Evolutionary conservation across 2,888 invertebrate genomes (phyloP).

Genomic region (Drosophila borealis): DNA sequence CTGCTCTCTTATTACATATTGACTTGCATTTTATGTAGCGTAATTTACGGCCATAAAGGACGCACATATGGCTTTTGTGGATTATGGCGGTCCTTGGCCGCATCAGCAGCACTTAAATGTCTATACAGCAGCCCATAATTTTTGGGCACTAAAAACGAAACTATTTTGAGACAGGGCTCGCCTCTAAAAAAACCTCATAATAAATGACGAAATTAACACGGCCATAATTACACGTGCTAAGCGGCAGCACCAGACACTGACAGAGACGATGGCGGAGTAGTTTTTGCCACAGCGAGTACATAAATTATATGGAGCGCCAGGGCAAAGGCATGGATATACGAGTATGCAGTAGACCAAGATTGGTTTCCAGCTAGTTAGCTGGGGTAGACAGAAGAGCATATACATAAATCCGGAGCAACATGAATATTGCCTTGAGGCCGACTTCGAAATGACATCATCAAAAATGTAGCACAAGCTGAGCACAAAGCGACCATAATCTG

Average conservation of each 20-base stretch:
- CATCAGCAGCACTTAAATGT: conserved; percentile 52
- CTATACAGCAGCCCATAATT: conserved; percentile 55
- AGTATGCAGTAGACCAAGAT: conserved; percentile 5
- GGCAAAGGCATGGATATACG: conserved; percentile 11
- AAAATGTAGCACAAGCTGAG: conserved; percentile 69
- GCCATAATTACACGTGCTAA: conserved; percentile 65
- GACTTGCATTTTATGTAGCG: conserved; percentile 69
- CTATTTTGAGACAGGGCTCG: conserved; percentile 47
- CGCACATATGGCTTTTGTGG: conserved; percentile 45
- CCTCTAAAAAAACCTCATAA: conserved; percentile 49
- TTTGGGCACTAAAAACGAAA: conserved; percentile 67
- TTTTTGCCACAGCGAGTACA: conserved; percentile 42
- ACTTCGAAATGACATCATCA: conserved; percentile 77
- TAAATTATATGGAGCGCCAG: conserved; percentile 50
- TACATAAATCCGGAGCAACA: conserved; percentile 66
- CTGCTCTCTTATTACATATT: conserved; percentile 44
- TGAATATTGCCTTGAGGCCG: conserved; percentile 67
- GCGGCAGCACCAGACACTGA: conserved; percentile 9
- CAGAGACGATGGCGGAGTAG: conserved; percentile 24
- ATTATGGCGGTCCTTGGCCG: conserved; percentile 21
- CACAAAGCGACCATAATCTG: conserved; percentile 77
- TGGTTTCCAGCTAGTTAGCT: conserved; percentile 1
- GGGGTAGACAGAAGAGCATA: conserved; percentile 10
- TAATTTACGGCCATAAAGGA: conserved; percentile 66
- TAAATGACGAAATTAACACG: conserved; percentile 78